Base-by-base conservation (phyloP, 2,888 invertebrate species). In the Drosophila barbarae region DNA sequence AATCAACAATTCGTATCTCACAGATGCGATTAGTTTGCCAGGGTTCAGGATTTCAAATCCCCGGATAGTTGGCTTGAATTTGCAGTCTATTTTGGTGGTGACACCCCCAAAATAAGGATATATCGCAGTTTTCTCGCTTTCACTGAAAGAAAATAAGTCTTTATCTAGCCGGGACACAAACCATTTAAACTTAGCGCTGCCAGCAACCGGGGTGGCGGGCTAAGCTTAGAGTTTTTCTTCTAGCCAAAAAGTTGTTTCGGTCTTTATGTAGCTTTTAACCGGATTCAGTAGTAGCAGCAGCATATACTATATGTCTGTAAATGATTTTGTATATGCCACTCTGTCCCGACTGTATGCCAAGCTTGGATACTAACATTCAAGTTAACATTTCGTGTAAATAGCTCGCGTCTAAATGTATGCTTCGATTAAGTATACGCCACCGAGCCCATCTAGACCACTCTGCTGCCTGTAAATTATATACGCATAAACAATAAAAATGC, bases 1-100 rank as follows among this genome's bases (percentile, higher is more conserved):
- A 91, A 94, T 96, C 75, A 96, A 96, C 90, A 94, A 95, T 81
- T 96, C 94, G 8, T 96, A 95, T 89, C 93, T 96, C 66, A 95
- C 94, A 13, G 97, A 97, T 88, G 94, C 93, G 28, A 94, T 95
- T 72, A 96, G 96, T 73, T 92, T 96, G 53, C 94, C 95, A 10
- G 95, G 95, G 0, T 96, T 96, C 1, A 91, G 96, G 57, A 96
- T 96, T 88, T 96, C 96, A 0, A 86, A 82, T 53, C 82, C 81
- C 1, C 86, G 86, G 35, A 73, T 82, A 26, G 84, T 85, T 8
- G 81, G 81, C 13, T 90, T 96, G 8, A 96, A 96, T 53, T 90
- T 97, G 10, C 95, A 96, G 89, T 96, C 97, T 2, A 96, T 97
- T 9, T 90, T 97, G 51, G 90, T 97, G 80, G 89, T 89, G 53